Conservation (phyloP, 2,888 invertebrate genomes). For the Drosophila affinis region DNA sequence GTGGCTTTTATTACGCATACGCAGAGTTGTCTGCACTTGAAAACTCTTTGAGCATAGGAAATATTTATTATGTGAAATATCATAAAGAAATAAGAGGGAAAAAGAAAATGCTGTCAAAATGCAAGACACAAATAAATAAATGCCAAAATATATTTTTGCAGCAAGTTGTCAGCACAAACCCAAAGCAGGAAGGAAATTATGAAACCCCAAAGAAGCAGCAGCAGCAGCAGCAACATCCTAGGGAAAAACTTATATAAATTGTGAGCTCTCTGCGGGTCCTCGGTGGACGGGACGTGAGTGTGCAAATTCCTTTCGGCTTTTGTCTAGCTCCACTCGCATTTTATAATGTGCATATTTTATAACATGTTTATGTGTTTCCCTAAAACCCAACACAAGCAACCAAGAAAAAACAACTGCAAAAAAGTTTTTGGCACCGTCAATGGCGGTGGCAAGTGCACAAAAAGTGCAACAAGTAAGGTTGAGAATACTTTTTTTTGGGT, state of each 20-base stretch:
- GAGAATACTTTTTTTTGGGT: conserved; percentile 17
- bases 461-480: conserved; percentile 72
- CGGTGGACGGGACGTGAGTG: conserved; percentile 57
- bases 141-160: conserved; percentile 63
- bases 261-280: conserved; percentile 31
- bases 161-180: conserved; percentile 66
- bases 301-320: conserved; percentile 74
- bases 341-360: conserved; percentile 79
- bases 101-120: conserved; percentile 72
- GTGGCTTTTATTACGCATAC: conserved; percentile 49
- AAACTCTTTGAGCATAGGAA: conserved; percentile 30
- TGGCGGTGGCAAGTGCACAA: conserved; percentile 25
- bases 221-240: conserved; percentile 1
- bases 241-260: conserved; percentile 44
- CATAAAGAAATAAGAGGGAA: not conserved
- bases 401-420: conserved; percentile 23
- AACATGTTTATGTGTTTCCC: conserved; percentile 69
- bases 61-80: conserved; percentile 28
- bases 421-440: conserved; percentile 21
- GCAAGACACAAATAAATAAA: conserved; percentile 71
- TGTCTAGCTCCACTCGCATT: conserved; percentile 68
- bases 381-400: conserved; percentile 14
- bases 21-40: conserved; percentile 61
- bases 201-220: conserved; percentile 40
- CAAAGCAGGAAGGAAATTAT: conserved; percentile 68